Conservation (phyloP, 2,888 invertebrate genomes). For the Onthophagus sagittarius region DNA sequence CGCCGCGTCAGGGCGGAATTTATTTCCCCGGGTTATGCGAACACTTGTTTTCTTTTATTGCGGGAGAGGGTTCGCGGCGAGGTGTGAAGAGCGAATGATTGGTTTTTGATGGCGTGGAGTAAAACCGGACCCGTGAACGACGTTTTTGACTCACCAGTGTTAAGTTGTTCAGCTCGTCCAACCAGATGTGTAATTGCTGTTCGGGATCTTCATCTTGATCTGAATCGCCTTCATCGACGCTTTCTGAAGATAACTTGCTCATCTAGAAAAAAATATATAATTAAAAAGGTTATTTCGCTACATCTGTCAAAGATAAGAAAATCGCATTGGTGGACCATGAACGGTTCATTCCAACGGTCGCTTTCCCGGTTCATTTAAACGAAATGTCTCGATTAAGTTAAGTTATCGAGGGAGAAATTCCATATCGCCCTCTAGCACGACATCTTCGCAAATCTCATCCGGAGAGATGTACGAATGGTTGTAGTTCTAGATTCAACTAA, state of each 20-base stretch:
- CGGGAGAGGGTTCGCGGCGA: background rate
- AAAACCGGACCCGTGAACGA: background rate
- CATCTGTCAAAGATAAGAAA: background rate
- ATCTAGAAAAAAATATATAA: slow-evolving; percentile 52
- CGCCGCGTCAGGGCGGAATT: background rate
- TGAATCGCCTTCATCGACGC: slow-evolving; percentile 55
- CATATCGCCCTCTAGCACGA: no score
- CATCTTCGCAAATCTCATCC: no score
- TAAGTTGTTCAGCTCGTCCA: slow-evolving; percentile 70
- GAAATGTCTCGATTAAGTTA: no score
- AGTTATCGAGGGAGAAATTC: no score
- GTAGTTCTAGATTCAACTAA: no score
- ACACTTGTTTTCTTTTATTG: background rate
- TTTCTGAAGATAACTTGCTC: slow-evolving; percentile 48
- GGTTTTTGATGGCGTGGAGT: background rate
- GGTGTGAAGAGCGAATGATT: background rate
- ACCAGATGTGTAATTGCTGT: slow-evolving; percentile 73
- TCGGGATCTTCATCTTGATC: slow-evolving; percentile 69
- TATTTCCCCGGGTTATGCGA: background rate
- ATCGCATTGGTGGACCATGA: background rate
- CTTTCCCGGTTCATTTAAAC: no score
- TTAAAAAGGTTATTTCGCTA: background rate
- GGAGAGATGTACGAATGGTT: no score
- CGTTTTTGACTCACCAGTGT: slow-evolving; percentile 60
- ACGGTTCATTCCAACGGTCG: no score